A percentile compares a stretch with the other conserved stretches of the same genome.
Evolutionary conservation across 30 jellyfish, hydroid and myxozoan genomes (phyloP).

Genomic region (Aurelia sp.): DNA sequence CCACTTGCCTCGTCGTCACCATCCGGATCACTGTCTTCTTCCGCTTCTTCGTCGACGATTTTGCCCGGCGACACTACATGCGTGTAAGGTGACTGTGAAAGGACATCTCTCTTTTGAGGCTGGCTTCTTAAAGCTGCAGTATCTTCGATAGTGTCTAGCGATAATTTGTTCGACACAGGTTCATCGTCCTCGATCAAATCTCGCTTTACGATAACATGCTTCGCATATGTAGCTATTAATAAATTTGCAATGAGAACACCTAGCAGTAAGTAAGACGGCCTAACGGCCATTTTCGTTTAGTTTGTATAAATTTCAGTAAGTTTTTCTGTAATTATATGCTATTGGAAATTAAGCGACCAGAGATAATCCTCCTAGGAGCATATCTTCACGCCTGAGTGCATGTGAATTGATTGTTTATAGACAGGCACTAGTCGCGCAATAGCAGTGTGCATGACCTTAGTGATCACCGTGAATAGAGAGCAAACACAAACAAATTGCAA

Average conservation of each 20-base stretch:
- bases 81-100: conserved; percentile 13
- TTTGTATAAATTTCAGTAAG: neutral
- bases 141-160: conserved; percentile 6
- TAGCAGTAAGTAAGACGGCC: conserved; percentile 29
- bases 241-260: conserved; percentile 21
- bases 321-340: conserved; percentile 24
- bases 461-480: conserved; percentile 46
- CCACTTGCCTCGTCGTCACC: conserved; percentile 44
- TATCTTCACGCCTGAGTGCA: conserved; percentile 39
- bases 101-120: conserved; percentile 25
- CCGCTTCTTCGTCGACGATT: conserved; percentile 64
- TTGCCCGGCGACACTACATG: conserved; percentile 48
- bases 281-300: conserved; percentile 43
- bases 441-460: conserved; percentile 57
- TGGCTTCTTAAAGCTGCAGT: neutral
- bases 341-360: neutral
- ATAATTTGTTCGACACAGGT: neutral
- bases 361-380: conserved; percentile 12
- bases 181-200: conserved; percentile 35
- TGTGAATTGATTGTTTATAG: conserved; percentile 27
- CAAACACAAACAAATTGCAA: conserved; percentile 43
- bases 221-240: conserved; percentile 3
- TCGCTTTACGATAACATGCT: conserved; percentile 45
- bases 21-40: conserved; percentile 62
- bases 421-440: conserved; percentile 42